Evolutionary conservation across 2,113 vertebrate genomes (phyloP).

Genomic region (Mus musculus): GRCm39 chr5:122744501-122745000

Average conservation of each 20-base stretch:
- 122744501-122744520: background rate
- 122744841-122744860: background rate
- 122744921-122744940: slow-evolving; percentile 7
- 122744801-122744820: background rate
- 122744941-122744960: slow-evolving; percentile 11
- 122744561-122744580: background rate
- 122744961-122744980: slow-evolving; percentile 30
- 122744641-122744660: background rate
- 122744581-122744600: slow-evolving; percentile 50
- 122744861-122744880: background rate
- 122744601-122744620: background rate
- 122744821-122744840: background rate
- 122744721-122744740: background rate
- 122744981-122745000: background rate
- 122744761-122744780: no score
- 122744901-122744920: background rate
- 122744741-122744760: background rate
- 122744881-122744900: background rate
- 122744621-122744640: background rate
- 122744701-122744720: background rate
- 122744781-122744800: background rate
- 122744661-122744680: slow-evolving; percentile 8
- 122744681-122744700: background rate
- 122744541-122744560: slow-evolving; percentile 31
- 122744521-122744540: background rate